phyloP scores from a whole-genome alignment of 1,140 invertebrate genomes.

The Polypedilum vanderplanki region DNA sequence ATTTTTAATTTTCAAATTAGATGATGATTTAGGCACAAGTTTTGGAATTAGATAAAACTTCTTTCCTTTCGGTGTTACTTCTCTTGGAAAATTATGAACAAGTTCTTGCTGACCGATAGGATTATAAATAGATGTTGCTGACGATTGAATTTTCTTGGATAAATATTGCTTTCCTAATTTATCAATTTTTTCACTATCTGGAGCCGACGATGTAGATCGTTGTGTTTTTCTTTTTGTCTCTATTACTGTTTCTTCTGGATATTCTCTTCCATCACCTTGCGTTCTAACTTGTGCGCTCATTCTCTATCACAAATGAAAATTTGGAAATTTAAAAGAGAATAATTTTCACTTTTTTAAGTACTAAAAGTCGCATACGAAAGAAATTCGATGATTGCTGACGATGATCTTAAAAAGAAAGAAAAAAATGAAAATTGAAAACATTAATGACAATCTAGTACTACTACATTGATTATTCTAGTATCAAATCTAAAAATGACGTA shows the following conservation, averaged over 20 bases:
- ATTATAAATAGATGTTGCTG: not conserved
- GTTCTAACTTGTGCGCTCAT: not conserved
- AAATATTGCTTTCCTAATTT: constrained; percentile 11
- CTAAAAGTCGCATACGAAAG: no score
- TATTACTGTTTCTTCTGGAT: not conserved
- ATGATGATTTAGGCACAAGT: constrained; percentile 33
- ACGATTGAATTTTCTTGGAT: not conserved
- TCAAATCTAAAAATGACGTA: no score
- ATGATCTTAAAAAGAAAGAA: no score
- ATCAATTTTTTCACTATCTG: not conserved
- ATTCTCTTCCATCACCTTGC: not conserved
- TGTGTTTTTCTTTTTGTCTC: not conserved
- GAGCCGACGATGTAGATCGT: not conserved
- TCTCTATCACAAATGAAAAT: no score
- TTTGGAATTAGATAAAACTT: constrained; percentile 38
- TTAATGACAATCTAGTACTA: not conserved
- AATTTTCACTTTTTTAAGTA: no score
- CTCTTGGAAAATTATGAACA: not conserved
- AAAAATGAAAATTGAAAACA: no score
- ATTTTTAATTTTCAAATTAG: constrained; percentile 53
- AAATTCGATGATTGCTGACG: no score
- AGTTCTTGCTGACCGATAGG: not conserved
- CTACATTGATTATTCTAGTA: not conserved
- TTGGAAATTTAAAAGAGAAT: no score
- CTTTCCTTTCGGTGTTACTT: constrained; percentile 37